Evolutionary conservation across 2,113 vertebrate species (phyloP), one percentile per base, ranked within the genome.

Genomic region (Oceanites oceanicus): DNA sequence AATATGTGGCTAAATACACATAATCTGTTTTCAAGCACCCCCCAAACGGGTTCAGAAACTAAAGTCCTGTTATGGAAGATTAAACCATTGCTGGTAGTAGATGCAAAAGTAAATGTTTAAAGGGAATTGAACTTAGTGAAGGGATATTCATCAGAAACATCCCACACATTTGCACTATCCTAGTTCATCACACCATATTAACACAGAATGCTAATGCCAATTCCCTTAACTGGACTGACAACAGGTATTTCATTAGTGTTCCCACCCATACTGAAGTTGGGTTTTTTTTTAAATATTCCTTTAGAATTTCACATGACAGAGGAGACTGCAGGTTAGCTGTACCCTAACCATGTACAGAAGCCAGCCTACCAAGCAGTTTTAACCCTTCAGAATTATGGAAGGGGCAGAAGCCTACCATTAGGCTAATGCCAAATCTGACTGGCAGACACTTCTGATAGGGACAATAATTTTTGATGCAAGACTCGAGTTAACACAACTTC

Each of bases 171-270:
- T 61, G 86, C 17, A 42, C 11, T 42, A 8, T 29, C n/a, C 56
- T 53, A 0, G 0, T 38, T 53, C 45, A 49, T 25, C 62, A 44
- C 29, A 75, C 5, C 0, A 0, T 4, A 45, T 9, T 10, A 68
- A 59, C 26, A 52, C 0, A 2, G 50, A 70, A 65, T 5, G 9
- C 10, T 13, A 38, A 6, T 1, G 36, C 10, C 36, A 73, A 65
- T 45, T 79, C 53, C 66, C 44, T 27, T 34, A 19, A 44, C 56
- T 63, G n/a, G 10, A 78, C n/a, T 55, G 10, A 38, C n/a, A 71
- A 63, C 15, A 63, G 19, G 5, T 42, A 86, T 36, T 89, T 53
- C 27, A 49, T 36, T 44, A 56, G 10, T 36, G 15, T 30, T 90
- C 18, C 18, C 30, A 72, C 5, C 19, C 73, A 23, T 13, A 76